Evolutionary conservation across 2,888 invertebrate species (phyloP).

Genomic region (Diarsia brunnea): DNA sequence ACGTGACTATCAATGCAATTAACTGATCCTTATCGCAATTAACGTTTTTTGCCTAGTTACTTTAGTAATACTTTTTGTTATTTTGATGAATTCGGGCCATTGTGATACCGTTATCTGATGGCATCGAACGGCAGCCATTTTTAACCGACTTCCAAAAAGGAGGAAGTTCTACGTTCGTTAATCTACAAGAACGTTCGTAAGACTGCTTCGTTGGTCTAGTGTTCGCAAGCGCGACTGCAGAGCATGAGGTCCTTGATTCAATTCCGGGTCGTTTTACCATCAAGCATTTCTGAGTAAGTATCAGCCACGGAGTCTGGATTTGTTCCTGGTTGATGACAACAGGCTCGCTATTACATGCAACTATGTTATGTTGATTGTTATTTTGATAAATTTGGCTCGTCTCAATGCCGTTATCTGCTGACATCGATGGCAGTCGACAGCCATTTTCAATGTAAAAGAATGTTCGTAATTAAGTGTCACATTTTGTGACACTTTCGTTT

Average conservation of each 20-base stretch:
- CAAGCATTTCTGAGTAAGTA: no score
- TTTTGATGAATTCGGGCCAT: neutral
- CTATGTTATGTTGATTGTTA: neutral
- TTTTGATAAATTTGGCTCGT: neutral
- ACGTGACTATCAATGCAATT: slow-evolving; percentile 34
- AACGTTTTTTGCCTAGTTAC: slow-evolving; percentile 38
- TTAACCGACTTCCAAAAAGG: neutral
- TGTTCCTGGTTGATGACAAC: no score
- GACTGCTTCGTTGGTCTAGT: no score
- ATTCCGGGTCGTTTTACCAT: no score
- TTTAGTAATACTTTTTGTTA: slow-evolving; percentile 12
- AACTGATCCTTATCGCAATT: slow-evolving; percentile 43
- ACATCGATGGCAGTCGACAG: slow-evolving; percentile 12
- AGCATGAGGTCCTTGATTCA: no score
- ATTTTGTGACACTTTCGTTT: slow-evolving; percentile 40
- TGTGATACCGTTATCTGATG: slow-evolving; percentile 32
- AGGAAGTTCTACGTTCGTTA: no score
- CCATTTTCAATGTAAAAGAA: slow-evolving; percentile 18
- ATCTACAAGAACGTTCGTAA: no score
- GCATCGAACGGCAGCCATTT: slow-evolving; percentile 18
- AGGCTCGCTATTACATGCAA: no score
- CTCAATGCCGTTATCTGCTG: slow-evolving; percentile 31
- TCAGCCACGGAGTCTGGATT: no score
- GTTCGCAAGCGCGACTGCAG: no score
- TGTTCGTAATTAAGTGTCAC: slow-evolving; percentile 47